These are phyloP conservation scores for Formica aserva DNA, from an alignment of 2,888 invertebrate genomes.

Conservation along the genomic window DNA sequence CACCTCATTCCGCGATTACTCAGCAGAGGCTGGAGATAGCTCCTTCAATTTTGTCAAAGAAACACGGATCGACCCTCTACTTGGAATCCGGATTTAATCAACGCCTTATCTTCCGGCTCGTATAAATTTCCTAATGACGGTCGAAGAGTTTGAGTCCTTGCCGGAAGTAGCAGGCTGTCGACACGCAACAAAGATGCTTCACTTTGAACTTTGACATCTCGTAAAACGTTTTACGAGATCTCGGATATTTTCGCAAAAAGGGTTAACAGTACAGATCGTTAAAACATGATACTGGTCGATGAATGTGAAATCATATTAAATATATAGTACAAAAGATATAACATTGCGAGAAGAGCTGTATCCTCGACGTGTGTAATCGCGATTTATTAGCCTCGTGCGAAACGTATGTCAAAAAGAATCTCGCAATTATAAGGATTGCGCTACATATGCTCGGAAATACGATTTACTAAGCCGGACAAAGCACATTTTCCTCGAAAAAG, in stretches of 20 bases:
- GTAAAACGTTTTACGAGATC: neutral
- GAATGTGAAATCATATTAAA: neutral
- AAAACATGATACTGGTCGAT: neutral
- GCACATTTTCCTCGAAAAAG: neutral
- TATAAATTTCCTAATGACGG: slow-evolving; percentile 71
- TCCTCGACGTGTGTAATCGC: slow-evolving; percentile 15
- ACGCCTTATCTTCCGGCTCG: slow-evolving; percentile 51
- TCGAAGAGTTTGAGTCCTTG: slow-evolving; percentile 24
- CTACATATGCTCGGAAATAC: slow-evolving; percentile 31
- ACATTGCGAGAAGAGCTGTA: neutral
- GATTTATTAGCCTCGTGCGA: slow-evolving; percentile 36
- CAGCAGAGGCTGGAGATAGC: slow-evolving; percentile 63
- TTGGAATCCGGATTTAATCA: slow-evolving; percentile 70
- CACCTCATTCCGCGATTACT: slow-evolving; percentile 64
- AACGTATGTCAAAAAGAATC: slow-evolving; percentile 23
- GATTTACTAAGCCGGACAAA: slow-evolving; percentile 44
- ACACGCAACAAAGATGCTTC: slow-evolving; percentile 10
- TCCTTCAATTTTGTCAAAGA: slow-evolving; percentile 74
- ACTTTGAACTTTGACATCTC: slow-evolving; percentile 9
- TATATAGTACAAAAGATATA: neutral
- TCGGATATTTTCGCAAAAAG: neutral
- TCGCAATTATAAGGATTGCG: slow-evolving; percentile 39
- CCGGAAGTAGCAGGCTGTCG: slow-evolving; percentile 26
- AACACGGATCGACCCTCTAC: slow-evolving; percentile 32
- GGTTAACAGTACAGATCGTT: neutral